These are phyloP conservation scores for Augochlorella aurata DNA, from an alignment of 2,888 invertebrate genomes.

Conservation along the genomic window DNA sequence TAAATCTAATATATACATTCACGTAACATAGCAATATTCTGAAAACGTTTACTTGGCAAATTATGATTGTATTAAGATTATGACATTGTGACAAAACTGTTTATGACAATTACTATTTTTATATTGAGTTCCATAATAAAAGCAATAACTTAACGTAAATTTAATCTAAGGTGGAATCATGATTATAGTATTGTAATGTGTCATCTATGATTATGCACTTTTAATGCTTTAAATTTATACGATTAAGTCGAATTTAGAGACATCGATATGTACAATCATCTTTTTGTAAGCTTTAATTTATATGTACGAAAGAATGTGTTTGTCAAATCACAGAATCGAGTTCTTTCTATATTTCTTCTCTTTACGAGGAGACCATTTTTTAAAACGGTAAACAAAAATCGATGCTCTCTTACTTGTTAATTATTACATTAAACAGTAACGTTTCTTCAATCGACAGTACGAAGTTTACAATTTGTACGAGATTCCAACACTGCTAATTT, in stretches of 20 bases:
- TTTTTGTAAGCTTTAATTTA: slow-evolving; percentile 20
- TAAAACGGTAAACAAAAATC: neutral
- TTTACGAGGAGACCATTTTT: neutral
- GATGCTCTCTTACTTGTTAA: slow-evolving; percentile 16
- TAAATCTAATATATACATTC: slow-evolving; percentile 14
- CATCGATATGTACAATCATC: slow-evolving; percentile 13
- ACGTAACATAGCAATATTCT: slow-evolving; percentile 45
- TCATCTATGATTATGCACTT: slow-evolving; percentile 38
- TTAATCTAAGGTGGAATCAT: slow-evolving; percentile 45
- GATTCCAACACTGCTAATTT: slow-evolving; percentile 56
- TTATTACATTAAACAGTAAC: slow-evolving; percentile 10
- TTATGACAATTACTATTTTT: slow-evolving; percentile 65
- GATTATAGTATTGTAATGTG: slow-evolving; percentile 46
- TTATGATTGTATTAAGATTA: slow-evolving; percentile 52
- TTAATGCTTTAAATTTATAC: slow-evolving; percentile 38
- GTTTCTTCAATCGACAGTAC: slow-evolving; percentile 30
- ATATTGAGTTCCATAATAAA: slow-evolving; percentile 63
- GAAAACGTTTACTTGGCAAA: slow-evolving; percentile 29
- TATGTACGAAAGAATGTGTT: neutral
- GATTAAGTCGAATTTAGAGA: slow-evolving; percentile 18
- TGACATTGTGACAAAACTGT: slow-evolving; percentile 44
- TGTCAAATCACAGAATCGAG: slow-evolving; percentile 29
- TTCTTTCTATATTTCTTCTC: neutral
- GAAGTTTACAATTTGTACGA: slow-evolving; percentile 41
- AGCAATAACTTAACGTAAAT: slow-evolving; percentile 50